Conservation (phyloP, 2,888 invertebrate genomes). For the Didymodactylos carnosus region DNA sequence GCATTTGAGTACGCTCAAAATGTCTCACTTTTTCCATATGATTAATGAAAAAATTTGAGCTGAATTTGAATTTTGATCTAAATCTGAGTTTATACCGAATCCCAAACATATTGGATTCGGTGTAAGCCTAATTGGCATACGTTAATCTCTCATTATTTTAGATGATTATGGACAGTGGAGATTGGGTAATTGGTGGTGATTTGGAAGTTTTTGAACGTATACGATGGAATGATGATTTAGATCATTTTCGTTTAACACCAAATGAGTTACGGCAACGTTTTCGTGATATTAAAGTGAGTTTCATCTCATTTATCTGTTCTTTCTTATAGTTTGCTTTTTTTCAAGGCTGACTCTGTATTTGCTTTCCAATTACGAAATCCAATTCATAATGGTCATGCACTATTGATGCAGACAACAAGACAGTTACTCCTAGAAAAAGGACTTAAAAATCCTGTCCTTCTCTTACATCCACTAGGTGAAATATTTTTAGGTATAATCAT, state of each 20-base stretch:
- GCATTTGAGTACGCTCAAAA: too few relatives aligned
- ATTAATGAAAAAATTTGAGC: too few relatives aligned
- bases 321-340: constrained; percentile 17
- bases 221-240: constrained; percentile 78
- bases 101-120: too few relatives aligned
- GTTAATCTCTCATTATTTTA: too few relatives aligned
- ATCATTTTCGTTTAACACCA: constrained; percentile 76
- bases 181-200: constrained; percentile 84
- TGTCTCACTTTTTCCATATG: too few relatives aligned
- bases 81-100: too few relatives aligned
- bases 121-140: too few relatives aligned
- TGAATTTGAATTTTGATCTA: too few relatives aligned
- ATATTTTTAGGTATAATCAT: constrained; percentile 13
- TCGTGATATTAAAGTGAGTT: background rate
- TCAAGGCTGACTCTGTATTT: constrained; percentile 73
- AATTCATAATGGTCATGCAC: constrained; percentile 92
- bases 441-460: constrained; percentile 72
- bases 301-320: background rate
- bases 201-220: constrained; percentile 71
- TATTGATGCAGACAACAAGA: constrained; percentile 59
- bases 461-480: constrained; percentile 65
- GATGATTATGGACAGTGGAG: constrained; percentile 60
- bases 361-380: constrained; percentile 93
- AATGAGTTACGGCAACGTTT: constrained; percentile 60
- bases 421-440: constrained; percentile 39